Evolutionary conservation across 2,888 invertebrate genomes (phyloP), one percentile per base, ranked within the genome.

Genomic region (Epistrophella euchroma): DNA sequence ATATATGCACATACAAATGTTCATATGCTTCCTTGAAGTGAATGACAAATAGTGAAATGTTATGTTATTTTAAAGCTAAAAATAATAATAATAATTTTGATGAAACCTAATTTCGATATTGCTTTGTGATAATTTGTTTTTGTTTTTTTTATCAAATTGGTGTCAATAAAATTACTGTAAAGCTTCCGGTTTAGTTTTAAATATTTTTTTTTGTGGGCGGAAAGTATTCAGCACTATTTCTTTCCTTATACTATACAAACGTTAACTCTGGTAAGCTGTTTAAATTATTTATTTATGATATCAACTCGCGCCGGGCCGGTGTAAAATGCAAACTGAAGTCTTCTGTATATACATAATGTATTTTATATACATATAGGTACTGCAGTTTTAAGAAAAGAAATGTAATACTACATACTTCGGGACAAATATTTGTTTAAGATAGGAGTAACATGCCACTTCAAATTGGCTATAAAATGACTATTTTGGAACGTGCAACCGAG

Each of bases 21-120:
- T n/a, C 11, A 47, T 25, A 25, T 25, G 25, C 4, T 25, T 52
- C 25, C 25, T 52, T 25, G 15, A 25, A 25, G 15, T 56, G 11
- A 32, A 35, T 13, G 56, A 11, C 35, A 35, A 19, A 56, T 56
- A 35, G 56, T 56, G 56, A 56, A 56, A 17, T 56, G 17, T 55
- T 25, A 25, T 25, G 4, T 3, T 28, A 28, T 28, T 15, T 15
- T 50, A 50, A 50, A 25, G 6, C 22, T 22, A 5, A 25, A 6
- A 22, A 43, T 19, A 50, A 15, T 50, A 15, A 22, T 47, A 11
- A 22, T 22, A 13, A 6, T 22, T 22, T 22, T 22, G 3, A 1
- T 37, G 3, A 37, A 4, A n/a, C 47, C 47, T 4, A 3, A 47
- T 22, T 22, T 13, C 15, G 25, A 28, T 28, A 52, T 25, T 25